phyloP scores from a whole-genome alignment of 1,140 invertebrate species.

The Monochamus saltuarius region DNA sequence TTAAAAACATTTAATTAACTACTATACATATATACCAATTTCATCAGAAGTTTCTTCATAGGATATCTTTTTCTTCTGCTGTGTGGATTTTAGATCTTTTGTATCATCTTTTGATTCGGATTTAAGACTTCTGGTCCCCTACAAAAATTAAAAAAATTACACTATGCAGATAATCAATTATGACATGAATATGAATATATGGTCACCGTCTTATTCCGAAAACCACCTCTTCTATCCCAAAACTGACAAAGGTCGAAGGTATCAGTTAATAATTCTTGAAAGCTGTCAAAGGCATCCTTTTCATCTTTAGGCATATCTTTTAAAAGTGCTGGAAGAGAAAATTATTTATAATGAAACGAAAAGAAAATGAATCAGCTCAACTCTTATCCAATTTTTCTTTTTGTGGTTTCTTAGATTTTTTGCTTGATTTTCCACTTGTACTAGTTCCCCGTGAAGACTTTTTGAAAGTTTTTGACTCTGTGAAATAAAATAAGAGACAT shows the following conservation, averaged over 20 bases:
- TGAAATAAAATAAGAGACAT: no score
- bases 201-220: slow-evolving; percentile 4
- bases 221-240: slow-evolving; percentile 36
- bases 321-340: slow-evolving; percentile 16
- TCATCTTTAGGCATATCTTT: slow-evolving; percentile 24
- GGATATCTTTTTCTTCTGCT: neutral
- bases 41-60: neutral
- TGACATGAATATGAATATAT: neutral
- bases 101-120: neutral
- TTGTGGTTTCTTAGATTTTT: neutral
- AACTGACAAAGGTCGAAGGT: slow-evolving; percentile 33
- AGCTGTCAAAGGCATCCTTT: slow-evolving; percentile 30
- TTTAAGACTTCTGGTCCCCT: neutral
- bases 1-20: no score
- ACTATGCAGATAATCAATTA: neutral
- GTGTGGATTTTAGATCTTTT: neutral
- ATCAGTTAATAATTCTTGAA: slow-evolving; percentile 24
- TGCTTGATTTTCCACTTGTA: neutral
- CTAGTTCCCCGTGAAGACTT: neutral
- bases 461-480: neutral
- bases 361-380: neutral
- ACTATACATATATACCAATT: neutral
- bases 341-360: neutral
- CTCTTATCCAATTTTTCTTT: neutral
- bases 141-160: neutral